Base-by-base conservation (phyloP, 2,888 invertebrate species). In the Erebia epiphron region DNA sequence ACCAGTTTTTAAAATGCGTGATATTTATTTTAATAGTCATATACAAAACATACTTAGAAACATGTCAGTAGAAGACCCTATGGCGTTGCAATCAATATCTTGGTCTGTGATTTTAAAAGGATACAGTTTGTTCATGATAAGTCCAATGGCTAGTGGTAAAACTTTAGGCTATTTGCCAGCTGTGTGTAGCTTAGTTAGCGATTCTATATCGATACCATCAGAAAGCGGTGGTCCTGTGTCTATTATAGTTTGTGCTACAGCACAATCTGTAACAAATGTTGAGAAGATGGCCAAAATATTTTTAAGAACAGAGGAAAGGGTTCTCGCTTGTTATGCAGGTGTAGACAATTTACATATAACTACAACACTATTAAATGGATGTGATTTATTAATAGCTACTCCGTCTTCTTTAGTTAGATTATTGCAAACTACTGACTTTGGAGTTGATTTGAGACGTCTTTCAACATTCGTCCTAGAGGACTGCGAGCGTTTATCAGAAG, bases 381-480 rank as follows among this genome's bases (percentile, higher is more conserved):
- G 96, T 81, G 96, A 97, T 77, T 88, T 97, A 61, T 86, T 97
- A 52, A 94, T 97, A 2, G 94, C 95, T 9, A 97, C 97, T 0
- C 96, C 97, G 0, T 85, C 94, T 0, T 94, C 82, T 84, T 95
- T 80, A 77, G 92, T 72, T 80, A 95, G 78, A 80, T 95, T 82
- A 73, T 94, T 79, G 73, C 91, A 76, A 80, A 83, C 76, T 9
- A 74, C 79, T 0, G 85, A 89, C 57, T 81, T 91, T 82, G 81
- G 91, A 78, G 73, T 96, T 0, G 95, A 95, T 80, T 88, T 96
- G 2, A 91, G 94, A 9, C 89, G 95, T 35, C 85, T 97, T 1
- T 94, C 94, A 14, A 95, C 95, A 77, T 84, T 97, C 54, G 94
- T 97, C 7, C 83, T 97, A 0, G 97, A 97, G 80, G 95, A 96